Evolutionary conservation across 2,113 vertebrate genomes (phyloP).

Genomic region (Cryptotis parvus): DNA sequence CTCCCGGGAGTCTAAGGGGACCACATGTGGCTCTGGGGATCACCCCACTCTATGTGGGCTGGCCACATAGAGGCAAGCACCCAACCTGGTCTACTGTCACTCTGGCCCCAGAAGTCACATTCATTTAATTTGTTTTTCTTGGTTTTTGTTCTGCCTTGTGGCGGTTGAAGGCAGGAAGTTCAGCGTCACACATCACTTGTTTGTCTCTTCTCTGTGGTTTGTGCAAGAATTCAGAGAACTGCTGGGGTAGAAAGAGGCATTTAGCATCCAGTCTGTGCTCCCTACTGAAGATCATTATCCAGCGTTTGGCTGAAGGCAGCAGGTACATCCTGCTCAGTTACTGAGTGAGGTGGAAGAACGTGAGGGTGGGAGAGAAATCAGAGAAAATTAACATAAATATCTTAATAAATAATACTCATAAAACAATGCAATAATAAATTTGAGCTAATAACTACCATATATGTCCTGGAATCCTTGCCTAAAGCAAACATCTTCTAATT

Average conservation of each 20-base stretch:
- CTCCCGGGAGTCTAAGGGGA: too few relatives aligned
- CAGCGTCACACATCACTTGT: background rate
- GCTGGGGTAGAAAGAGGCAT: background rate
- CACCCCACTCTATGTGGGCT: background rate
- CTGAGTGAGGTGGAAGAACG: background rate
- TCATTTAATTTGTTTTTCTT: slow-evolving; percentile 9
- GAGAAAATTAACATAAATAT: background rate
- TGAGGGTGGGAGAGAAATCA: background rate
- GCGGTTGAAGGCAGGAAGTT: slow-evolving; percentile 7
- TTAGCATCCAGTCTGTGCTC: background rate
- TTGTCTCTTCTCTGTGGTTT: slow-evolving; percentile 6
- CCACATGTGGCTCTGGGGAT: background rate
- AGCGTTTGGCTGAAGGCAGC: background rate
- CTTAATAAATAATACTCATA: background rate
- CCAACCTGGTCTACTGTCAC: background rate
- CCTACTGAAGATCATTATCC: background rate
- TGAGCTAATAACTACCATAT: background rate
- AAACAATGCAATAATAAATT: background rate
- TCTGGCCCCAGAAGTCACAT: background rate
- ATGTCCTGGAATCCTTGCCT: background rate
- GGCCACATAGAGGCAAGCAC: background rate
- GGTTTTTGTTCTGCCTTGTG: background rate
- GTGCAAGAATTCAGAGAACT: background rate
- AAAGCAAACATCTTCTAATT: background rate
- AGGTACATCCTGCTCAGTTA: background rate